Percentiles rank a stretch among this genome's conserved stretches.
phyloP scores from a whole-genome alignment of 2,888 invertebrate species.

The Drosophila falleni region DNA sequence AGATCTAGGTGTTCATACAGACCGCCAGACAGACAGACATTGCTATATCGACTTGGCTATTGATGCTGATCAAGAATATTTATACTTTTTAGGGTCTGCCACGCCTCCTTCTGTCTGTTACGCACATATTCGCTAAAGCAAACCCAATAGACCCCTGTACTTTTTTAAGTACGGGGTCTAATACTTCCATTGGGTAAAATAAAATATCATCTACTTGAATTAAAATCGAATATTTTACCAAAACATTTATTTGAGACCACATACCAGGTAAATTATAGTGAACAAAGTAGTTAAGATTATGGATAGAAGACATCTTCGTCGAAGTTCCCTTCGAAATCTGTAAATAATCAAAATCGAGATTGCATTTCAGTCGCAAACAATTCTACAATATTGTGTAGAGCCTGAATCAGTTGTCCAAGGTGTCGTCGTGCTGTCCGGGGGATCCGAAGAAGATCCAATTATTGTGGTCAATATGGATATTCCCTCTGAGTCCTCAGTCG shows the following conservation, averaged over 20 bases:
- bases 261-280: neutral
- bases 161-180: too few relatives aligned
- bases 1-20: too few relatives aligned
- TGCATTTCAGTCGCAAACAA: constrained; percentile 33
- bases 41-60: too few relatives aligned
- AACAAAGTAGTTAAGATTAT: neutral
- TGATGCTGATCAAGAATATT: too few relatives aligned
- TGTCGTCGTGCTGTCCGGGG: constrained; percentile 23
- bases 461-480: constrained; percentile 6
- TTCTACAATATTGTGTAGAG: constrained; percentile 23
- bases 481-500: neutral
- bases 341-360: constrained; percentile 28
- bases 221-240: neutral
- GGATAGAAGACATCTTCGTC: neutral
- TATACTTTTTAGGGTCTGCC: too few relatives aligned
- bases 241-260: neutral
- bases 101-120: too few relatives aligned
- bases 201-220: too few relatives aligned
- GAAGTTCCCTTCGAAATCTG: constrained; percentile 11
- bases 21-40: too few relatives aligned
- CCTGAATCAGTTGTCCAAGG: constrained; percentile 25
- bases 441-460: constrained; percentile 8
- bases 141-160: too few relatives aligned
- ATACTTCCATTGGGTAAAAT: too few relatives aligned
- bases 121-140: too few relatives aligned